Evolutionary conservation across 2,113 vertebrate species (phyloP).

Genomic region (Mus pahari): DNA sequence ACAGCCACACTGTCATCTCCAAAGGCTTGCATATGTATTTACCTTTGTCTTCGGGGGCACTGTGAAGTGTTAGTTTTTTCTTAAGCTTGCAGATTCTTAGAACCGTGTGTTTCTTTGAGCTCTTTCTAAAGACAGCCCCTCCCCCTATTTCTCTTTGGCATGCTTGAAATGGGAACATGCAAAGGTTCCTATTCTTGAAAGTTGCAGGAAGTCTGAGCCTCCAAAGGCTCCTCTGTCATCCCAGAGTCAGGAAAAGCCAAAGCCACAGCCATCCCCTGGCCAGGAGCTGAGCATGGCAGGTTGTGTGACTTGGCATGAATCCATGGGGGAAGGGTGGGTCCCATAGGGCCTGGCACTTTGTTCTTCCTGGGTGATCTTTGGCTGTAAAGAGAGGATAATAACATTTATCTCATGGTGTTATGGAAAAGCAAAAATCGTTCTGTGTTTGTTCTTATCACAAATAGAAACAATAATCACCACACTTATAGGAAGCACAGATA

Average conservation of each 20-base stretch:
- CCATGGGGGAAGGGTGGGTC: neutral
- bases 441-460: conserved; percentile 33
- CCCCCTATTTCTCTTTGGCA: neutral
- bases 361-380: conserved; percentile 28
- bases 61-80: neutral
- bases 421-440: neutral
- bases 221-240: neutral
- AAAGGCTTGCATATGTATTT: neutral
- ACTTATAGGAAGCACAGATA: neutral
- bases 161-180: conserved; percentile 50
- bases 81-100: neutral
- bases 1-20: neutral
- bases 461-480: neutral
- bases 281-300: neutral
- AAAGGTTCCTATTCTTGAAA: conserved; percentile 14
- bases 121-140: neutral
- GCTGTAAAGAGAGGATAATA: neutral
- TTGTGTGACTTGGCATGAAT: conserved; percentile 14
- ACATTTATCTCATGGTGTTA: neutral
- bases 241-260: neutral
- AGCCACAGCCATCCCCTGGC: neutral
- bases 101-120: neutral
- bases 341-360: neutral
- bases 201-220: conserved; percentile 41
- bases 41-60: neutral